Percentiles rank a stretch among this genome's conserved stretches.
Conservation (phyloP, 2,113 vertebrate species). For the Aspidoscelis tigris region DNA sequence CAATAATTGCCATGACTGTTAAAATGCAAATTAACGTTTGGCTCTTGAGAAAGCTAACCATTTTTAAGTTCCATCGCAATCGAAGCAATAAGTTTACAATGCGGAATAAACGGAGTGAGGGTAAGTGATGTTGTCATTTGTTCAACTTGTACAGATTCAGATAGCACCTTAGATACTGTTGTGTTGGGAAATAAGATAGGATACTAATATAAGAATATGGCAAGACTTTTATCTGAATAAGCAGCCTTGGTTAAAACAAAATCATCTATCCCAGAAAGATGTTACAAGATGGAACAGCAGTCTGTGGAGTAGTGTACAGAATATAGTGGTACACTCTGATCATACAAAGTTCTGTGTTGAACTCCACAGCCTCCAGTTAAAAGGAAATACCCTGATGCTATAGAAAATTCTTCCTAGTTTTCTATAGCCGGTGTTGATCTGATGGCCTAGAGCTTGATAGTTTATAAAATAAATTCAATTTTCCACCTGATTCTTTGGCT, state of each 20-base stretch:
- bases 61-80: neutral
- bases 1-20: neutral
- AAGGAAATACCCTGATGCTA: conserved; percentile 14
- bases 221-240: neutral
- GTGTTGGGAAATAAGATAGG: neutral
- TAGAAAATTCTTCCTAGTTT: conserved; percentile 31
- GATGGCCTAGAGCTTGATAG: too few species aligned
- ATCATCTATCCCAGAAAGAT: neutral
- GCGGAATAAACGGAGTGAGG: neutral
- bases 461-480: conserved; percentile 34
- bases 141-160: too few species aligned
- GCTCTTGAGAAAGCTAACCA: neutral
- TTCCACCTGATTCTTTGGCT: conserved; percentile 27
- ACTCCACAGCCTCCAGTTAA: neutral
- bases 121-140: too few species aligned
- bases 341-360: neutral
- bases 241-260: neutral
- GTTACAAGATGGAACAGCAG: neutral
- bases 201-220: neutral
- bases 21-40: neutral
- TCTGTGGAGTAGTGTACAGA: neutral
- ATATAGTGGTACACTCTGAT: conserved; percentile 1
- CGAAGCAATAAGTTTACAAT: neutral
- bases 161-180: neutral
- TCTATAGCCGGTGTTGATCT: neutral